Percentiles rank a stretch among this genome's conserved stretches.
Evolutionary conservation across 1,140 invertebrate species (phyloP).

Genomic region (Bradysia coprophila): DNA sequence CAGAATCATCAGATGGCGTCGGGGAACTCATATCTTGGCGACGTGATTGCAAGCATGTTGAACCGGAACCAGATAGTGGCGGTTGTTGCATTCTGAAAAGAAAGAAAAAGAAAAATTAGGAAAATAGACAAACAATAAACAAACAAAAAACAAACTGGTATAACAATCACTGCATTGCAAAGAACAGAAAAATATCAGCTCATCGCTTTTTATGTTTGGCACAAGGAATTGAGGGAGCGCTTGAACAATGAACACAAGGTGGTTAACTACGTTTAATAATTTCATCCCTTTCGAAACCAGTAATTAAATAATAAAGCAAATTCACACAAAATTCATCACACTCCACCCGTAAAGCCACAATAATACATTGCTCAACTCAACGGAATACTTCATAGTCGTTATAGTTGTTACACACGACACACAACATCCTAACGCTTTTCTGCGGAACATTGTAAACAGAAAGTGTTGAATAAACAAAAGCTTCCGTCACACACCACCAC

Average conservation of each 20-base stretch:
- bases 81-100: constrained; percentile 20
- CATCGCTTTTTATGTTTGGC: background rate
- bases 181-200: background rate
- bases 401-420: too few relatives aligned
- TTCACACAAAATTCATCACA: too few relatives aligned
- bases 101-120: constrained; percentile 1
- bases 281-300: too few relatives aligned
- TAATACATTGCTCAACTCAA: too few relatives aligned
- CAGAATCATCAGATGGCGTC: constrained; percentile 25
- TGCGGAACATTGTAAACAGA: background rate
- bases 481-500: background rate
- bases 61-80: constrained; percentile 10
- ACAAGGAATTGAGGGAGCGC: background rate
- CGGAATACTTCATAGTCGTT: too few relatives aligned
- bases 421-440: background rate
- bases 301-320: too few relatives aligned
- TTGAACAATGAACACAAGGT: too few relatives aligned
- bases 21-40: constrained; percentile 17
- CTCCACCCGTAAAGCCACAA: too few relatives aligned
- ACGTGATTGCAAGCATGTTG: constrained; percentile 11
- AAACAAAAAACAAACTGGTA: background rate
- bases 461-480: background rate
- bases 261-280: too few relatives aligned
- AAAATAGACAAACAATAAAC: background rate
- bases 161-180: background rate